These are phyloP conservation scores for Labroides dimidiatus DNA, from an alignment of 2,797 vertebrate species.

Conservation along the genomic window DNA sequence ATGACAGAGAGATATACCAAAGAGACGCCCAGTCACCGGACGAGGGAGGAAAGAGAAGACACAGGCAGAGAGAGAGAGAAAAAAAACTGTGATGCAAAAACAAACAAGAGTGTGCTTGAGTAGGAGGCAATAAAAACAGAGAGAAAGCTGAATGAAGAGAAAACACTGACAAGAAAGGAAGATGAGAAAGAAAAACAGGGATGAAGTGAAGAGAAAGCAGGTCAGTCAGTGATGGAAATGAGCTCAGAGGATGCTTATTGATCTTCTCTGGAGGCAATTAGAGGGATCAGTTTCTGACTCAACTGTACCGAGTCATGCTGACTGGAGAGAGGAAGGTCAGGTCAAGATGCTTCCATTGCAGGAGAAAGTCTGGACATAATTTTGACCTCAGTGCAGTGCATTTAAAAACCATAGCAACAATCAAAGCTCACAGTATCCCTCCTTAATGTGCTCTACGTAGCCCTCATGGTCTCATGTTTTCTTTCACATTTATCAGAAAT, in stretches of 20 bases:
- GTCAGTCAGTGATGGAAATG: conserved; percentile 41
- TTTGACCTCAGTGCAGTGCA: neutral
- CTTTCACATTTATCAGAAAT: neutral
- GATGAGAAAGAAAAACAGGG: conserved; percentile 15
- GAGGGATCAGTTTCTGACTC: conserved; percentile 60
- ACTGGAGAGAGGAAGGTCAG: conserved; percentile 53
- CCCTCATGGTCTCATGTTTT: neutral
- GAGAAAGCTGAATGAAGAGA: neutral
- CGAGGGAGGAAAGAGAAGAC: no score
- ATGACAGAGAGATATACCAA: conserved; percentile 38
- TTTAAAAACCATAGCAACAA: neutral
- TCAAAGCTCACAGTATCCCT: neutral
- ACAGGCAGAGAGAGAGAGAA: conserved; percentile 17
- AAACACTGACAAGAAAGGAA: neutral
- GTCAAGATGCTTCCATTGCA: conserved; percentile 17
- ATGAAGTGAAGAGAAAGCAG: conserved; percentile 45
- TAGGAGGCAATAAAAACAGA: neutral
- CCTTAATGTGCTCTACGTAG: neutral
- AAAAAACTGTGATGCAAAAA: conserved; percentile 15
- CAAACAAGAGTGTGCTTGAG: neutral
- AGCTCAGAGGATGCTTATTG: conserved; percentile 59
- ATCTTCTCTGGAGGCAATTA: conserved; percentile 65
- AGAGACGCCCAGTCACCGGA: neutral
- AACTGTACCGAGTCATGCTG: conserved; percentile 20
- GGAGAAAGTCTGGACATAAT: conserved; percentile 12